Base-by-base conservation (phyloP, 2,113 vertebrate genomes). In the Cnemophilus loriae region DNA sequence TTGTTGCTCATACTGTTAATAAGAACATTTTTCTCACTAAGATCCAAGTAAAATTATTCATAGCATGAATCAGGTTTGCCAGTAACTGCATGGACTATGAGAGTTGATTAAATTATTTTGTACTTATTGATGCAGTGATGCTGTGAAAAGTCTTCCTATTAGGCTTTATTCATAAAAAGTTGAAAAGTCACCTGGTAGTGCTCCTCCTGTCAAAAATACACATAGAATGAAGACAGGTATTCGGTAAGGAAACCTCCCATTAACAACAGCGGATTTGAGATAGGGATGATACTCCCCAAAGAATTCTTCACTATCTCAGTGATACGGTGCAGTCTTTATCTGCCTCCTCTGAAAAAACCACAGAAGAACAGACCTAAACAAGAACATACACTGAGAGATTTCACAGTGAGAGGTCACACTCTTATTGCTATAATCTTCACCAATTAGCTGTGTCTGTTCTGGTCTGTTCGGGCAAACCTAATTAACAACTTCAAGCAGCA, bases 11-110 rank as follows among this genome's bases (percentile, higher is more conserved):
- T 95, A 44, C 64, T 73, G 46, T 35, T 95, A 89, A 65, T 73
- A 63, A 30, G 90, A 88, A 80, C 41, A 47, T 93, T 94, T 97
- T 95, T 96, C 69, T 93, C 78, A 68, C 60, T n/a, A 35, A 89
- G 89, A 80, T 89, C 92, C 91, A 92, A 95, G 67, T 82, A 64
- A 92, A 92, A 93, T 96, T 88, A 94, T 95, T 96, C 93, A 94
- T 89, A 64, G 90, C 77, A 64, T 95, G 86, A 95, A 84, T 94
- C 90, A 95, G 56, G 28, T 84, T 92, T 94, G 87, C 86, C 74
- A 84, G 89, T 67, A 92, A 82, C 52, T 69, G 28, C 17, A 8
- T 33, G 57, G 37, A 78, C 30, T 75, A 37, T 50, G 80, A 80
- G 41, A 90, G 37, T 7, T 80, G 53, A 81, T 85, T n/a, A 53